Evolutionary conservation across 1,140 invertebrate species (phyloP).

Genomic region (Zaprionus kolodkinae): DNA sequence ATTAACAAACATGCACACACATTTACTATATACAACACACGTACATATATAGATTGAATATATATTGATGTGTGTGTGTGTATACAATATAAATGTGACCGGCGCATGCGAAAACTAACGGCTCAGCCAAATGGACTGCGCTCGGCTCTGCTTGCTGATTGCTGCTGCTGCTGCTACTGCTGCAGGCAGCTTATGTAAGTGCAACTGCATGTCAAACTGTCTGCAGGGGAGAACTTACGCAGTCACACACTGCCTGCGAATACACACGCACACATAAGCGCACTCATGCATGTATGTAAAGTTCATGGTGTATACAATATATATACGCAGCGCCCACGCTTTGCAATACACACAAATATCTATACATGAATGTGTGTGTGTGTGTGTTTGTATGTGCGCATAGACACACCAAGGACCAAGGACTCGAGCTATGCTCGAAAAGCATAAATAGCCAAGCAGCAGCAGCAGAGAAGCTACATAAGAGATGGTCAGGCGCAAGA

Average conservation of each 20-base stretch:
- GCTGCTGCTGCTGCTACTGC: neutral
- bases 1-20: slow-evolving; percentile 34
- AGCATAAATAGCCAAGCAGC: slow-evolving; percentile 29
- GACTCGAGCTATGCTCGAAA: slow-evolving; percentile 5
- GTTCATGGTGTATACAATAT: neutral
- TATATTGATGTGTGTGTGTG: neutral
- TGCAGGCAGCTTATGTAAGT: slow-evolving; percentile 52
- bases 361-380: slow-evolving; percentile 2
- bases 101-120: slow-evolving; percentile 57
- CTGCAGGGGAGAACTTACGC: slow-evolving; percentile 3
- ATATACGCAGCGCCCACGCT: slow-evolving; percentile 14
- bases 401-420: slow-evolving; percentile 23
- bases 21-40: neutral
- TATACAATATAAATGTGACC: slow-evolving; percentile 17
- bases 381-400: slow-evolving; percentile 11
- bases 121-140: slow-evolving; percentile 31
- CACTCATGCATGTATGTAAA: neutral
- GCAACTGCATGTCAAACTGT: slow-evolving; percentile 33
- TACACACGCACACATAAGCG: neutral
- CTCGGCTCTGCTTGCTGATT: slow-evolving; percentile 17
- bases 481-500: slow-evolving; percentile 8
- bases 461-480: neutral
- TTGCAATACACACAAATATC: neutral
- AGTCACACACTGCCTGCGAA: neutral
- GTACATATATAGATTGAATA: slow-evolving; percentile 10